A percentile compares a stretch with the other conserved stretches of the same genome.
phyloP scores from a whole-genome alignment of 2,888 invertebrate species.

The Ischnus inquisitorius region DNA sequence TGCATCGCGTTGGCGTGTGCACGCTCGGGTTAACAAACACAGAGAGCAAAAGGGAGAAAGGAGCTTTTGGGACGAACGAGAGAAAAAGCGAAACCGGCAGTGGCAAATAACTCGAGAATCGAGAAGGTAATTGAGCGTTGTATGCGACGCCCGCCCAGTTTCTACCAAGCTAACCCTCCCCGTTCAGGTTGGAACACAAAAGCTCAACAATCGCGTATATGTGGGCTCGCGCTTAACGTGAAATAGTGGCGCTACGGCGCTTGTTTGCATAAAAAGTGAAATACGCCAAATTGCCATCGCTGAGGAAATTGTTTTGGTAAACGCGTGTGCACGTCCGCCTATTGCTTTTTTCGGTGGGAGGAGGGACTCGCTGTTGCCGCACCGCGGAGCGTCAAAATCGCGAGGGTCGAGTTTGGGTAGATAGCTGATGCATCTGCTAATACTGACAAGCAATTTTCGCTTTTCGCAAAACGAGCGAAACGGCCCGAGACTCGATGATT shows the following conservation, averaged over 20 bases:
- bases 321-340: constrained; percentile 34
- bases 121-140: constrained; percentile 70
- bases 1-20: background rate
- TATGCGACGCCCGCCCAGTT: constrained; percentile 57
- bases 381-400: background rate
- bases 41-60: constrained; percentile 9
- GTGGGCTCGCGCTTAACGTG: constrained; percentile 18
- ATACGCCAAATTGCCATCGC: constrained; percentile 71
- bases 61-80: background rate
- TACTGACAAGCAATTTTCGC: constrained; percentile 53
- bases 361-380: constrained; percentile 46
- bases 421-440: constrained; percentile 39
- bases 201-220: constrained; percentile 3
- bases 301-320: constrained; percentile 73
- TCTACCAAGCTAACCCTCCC: constrained; percentile 52
- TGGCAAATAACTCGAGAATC: constrained; percentile 62
- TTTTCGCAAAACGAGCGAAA: constrained; percentile 52
- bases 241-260: constrained; percentile 19
- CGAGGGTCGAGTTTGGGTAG: background rate
- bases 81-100: constrained; percentile 9
- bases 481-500: constrained; percentile 54
- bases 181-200: constrained; percentile 34
- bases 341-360: constrained; percentile 32
- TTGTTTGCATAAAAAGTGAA: constrained; percentile 59
- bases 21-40: constrained; percentile 5